Percentiles rank a stretch among this genome's conserved stretches.
Evolutionary conservation across 2,113 vertebrate genomes (phyloP).

Genomic region (Neolamprologus brichardi): DNA sequence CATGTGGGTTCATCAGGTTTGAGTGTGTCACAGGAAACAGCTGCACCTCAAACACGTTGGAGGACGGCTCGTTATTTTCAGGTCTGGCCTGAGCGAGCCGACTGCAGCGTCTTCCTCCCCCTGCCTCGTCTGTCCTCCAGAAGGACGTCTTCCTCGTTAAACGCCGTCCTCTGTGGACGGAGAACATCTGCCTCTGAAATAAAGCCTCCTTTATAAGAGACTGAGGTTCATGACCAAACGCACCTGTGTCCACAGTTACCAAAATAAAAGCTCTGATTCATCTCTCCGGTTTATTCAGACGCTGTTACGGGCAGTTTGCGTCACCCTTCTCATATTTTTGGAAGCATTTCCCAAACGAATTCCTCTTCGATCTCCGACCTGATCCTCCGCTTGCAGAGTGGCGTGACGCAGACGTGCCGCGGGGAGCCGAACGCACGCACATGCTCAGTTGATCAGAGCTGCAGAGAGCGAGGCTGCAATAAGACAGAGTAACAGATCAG

Average conservation of each 20-base stretch:
- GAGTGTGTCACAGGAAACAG: neutral
- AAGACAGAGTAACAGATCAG: neutral
- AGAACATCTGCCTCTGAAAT: conserved; percentile 9
- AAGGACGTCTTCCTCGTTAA: neutral
- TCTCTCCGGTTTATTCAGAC: neutral
- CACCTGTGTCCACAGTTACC: neutral
- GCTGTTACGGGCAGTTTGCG: neutral
- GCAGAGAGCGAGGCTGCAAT: neutral
- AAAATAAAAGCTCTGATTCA: neutral
- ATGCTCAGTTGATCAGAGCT: neutral
- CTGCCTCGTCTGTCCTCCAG: neutral
- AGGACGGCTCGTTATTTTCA: neutral
- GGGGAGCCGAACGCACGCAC: neutral
- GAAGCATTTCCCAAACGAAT: neutral
- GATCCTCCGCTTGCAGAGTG: neutral
- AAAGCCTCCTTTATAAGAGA: neutral
- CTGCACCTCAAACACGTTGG: neutral
- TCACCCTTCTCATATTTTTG: neutral
- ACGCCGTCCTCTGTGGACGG: neutral
- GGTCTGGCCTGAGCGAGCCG: neutral
- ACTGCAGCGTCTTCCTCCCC: neutral
- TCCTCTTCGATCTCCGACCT: neutral
- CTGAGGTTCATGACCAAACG: neutral
- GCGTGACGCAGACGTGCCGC: neutral
- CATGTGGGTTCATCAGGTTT: neutral